phyloP scores from a whole-genome alignment of 2,888 invertebrate species.

The Amphipoea oculea region DNA sequence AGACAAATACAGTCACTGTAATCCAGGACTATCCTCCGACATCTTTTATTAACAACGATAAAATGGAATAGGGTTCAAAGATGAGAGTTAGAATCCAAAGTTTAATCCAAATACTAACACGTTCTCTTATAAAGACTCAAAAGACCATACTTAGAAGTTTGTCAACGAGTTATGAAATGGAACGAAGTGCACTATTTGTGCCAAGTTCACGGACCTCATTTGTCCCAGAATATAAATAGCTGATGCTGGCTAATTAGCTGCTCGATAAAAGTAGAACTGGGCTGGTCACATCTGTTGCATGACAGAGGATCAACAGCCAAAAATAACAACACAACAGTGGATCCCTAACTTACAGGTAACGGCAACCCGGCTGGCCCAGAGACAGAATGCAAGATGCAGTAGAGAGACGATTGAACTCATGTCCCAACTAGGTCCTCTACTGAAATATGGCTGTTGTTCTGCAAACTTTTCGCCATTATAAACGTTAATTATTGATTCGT shows the following conservation, averaged over 20 bases:
- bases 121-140: too few species aligned
- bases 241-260: neutral
- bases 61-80: neutral
- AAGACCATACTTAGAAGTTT: neutral
- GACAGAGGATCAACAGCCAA: neutral
- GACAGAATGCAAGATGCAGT: neutral
- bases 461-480: constrained; percentile 12
- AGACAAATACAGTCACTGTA: neutral
- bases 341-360: neutral
- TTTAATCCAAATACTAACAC: neutral
- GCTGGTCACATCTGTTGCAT: neutral
- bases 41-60: neutral
- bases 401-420: neutral
- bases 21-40: neutral
- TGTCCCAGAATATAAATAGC: neutral
- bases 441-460: constrained; percentile 16
- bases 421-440: neutral
- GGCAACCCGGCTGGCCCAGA: too few species aligned
- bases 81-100: neutral
- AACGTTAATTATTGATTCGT: constrained; percentile 6
- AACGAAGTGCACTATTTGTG: neutral
- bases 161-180: neutral
- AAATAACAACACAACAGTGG: neutral
- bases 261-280: neutral
- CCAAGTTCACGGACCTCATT: neutral